Percentiles rank a stretch among this genome's conserved stretches.
Evolutionary conservation across 2,888 invertebrate species (phyloP).

Genomic region (Nysson spinosus): DNA sequence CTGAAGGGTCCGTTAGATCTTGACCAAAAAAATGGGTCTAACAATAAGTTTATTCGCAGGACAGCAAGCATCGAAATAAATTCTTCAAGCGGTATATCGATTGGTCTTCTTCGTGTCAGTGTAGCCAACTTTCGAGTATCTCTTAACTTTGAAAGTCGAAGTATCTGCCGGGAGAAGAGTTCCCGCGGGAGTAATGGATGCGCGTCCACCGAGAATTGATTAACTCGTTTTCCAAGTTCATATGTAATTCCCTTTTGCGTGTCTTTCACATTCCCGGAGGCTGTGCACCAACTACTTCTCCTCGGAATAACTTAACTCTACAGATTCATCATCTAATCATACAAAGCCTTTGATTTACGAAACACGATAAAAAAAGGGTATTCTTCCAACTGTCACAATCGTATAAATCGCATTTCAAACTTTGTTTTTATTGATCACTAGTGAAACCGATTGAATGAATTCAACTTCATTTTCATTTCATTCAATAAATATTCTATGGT

Average conservation of each 20-base stretch:
- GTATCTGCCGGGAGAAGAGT: not conserved
- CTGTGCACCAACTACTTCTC: not conserved
- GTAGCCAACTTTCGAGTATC: constrained; percentile 19
- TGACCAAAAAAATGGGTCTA: not conserved
- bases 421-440: no score
- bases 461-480: no score
- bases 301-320: no score
- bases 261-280: not conserved
- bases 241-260: constrained; percentile 1
- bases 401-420: no score
- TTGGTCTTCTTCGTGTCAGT: constrained; percentile 25
- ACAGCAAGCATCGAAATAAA: constrained; percentile 23
- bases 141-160: constrained; percentile 20
- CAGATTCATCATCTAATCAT: no score
- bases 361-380: no score
- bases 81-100: constrained; percentile 32
- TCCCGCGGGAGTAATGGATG: constrained; percentile 23
- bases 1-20: no score
- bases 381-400: no score
- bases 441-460: no score
- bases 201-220: constrained; percentile 11
- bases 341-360: no score
- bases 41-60: constrained; percentile 8
- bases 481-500: no score
- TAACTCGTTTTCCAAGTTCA: constrained; percentile 2